Conservation (phyloP, 2,113 vertebrate species). For the Hyla sarda region DNA sequence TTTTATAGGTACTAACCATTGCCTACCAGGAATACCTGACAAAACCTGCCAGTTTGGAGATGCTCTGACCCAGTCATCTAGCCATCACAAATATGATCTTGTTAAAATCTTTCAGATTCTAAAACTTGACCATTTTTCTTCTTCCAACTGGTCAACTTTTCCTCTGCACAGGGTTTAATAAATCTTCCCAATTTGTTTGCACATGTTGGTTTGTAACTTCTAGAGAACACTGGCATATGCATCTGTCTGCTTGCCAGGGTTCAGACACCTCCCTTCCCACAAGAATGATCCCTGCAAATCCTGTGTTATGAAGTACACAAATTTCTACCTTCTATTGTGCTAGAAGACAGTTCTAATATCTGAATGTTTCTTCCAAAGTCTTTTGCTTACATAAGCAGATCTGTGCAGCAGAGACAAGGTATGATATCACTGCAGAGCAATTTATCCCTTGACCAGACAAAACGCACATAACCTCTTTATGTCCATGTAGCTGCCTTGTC, state of each 20-base stretch:
- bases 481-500: constrained; percentile 20
- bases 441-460: constrained; percentile 6
- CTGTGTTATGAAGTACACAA: not conserved
- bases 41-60: no score
- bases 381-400: constrained; percentile 11
- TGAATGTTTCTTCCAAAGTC: not conserved
- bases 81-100: no score
- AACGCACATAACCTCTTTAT: constrained; percentile 22
- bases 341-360: not conserved
- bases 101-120: no score
- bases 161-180: no score
- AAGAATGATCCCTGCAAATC: constrained; percentile 25
- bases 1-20: no score
- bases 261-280: not conserved
- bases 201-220: no score
- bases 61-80: no score
- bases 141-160: no score
- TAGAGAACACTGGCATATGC: not conserved
- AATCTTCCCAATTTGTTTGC: no score
- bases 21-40: no score
- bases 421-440: constrained; percentile 30
- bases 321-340: constrained; percentile 12
- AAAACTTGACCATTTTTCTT: no score
- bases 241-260: not conserved
- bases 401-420: constrained; percentile 15